Base-by-base conservation (phyloP, 2,113 vertebrate genomes). In the Brachyistius frenatus region DNA sequence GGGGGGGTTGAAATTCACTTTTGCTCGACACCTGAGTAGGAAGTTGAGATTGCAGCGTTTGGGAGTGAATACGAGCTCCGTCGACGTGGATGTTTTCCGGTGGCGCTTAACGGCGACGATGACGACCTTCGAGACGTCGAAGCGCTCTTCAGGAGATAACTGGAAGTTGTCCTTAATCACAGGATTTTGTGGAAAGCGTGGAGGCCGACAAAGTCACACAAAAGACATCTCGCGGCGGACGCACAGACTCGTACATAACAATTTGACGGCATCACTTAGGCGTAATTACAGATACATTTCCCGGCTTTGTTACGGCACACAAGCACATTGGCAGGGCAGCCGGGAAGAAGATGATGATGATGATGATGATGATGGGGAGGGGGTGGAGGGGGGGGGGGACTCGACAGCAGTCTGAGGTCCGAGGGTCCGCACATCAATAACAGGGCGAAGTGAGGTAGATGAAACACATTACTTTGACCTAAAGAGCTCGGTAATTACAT, bases 401-500 rank as follows among this genome's bases (percentile, higher is more conserved):
- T 49, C 46, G 15, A 47, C 72, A 66, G 74, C 61, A 65, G 78
- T 35, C 65, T 63, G 74, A 70, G 64, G 83, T 77, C 86, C 46
- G 52, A 62, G 74, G 74, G 73, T 74, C 78, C 31, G 66, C 60
- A 71, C 92, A 91, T 94, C 87, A 91, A 89, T 88, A 83, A 64
- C 66, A 70, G 62, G 82, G 81, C 81, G 88, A 89, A 89, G 84
- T 86, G 91, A 86, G 89, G 86, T 92, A 90, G 90, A 92, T 92
- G 87, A 91, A 93, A 86, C 91, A 82, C 86, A 88, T 92, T 90
- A 91, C 86, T 93, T 80, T 91, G 80, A 93, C 91, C 93, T 90
- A 91, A 95, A 94, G 93, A 95, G 90, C 93, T 92, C 87, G 74
- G 93, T 95, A 95, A 96, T 95, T 94, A 94, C 93, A 94, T 95